Base-by-base conservation (phyloP, 2,888 invertebrate genomes). In the Metalampra italica region DNA sequence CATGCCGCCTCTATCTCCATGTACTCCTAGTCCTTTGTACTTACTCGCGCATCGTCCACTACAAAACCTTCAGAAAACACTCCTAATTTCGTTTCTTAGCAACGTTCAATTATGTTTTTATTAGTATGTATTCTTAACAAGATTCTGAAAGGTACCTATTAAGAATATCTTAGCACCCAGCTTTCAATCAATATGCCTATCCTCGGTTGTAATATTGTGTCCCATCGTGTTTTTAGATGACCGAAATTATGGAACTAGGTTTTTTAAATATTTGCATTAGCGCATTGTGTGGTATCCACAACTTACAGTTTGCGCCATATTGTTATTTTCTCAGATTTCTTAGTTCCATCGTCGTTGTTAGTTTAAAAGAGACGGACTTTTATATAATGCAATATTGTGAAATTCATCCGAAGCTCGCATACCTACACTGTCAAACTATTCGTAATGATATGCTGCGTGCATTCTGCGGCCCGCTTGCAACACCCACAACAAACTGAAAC, bases 1-100 rank as follows among this genome's bases (percentile, higher is more conserved):
- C 89, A 88, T 88, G 83, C 82, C 75, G 74, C 72, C 72, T 84
- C 84, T 81, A 82, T 84, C 80, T 82, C 74, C 73, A 69, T 71
- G 71, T 75, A 75, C 72, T 70, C 71, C 62, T 53, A 71, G 68
- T 72, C 78, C 76, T 82, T 80, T 77, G 79, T 83, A 77, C 76
- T 68, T 83, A 77, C 76, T 68, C 69, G 58, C 15, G 43, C 43
- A 34, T 38, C 22, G 59, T 61, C 57, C 64, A 70, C 70, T 73
- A 71, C 73, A 75, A 75, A 78, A 79, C 72, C 76, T 74, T 70
- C 52, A 64, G 72, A 71, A 75, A 78, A 78, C 75, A 75, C 34
- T 58, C 12, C 36, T 36, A 39, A 14, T 39, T 34, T 39, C 9
- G 39, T 14, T n/a, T 39, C 8, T 12, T 37, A 13, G 14, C 9